Evolutionary conservation across 2,888 invertebrate genomes (phyloP).

Genomic region (Teleiodes luculella): DNA sequence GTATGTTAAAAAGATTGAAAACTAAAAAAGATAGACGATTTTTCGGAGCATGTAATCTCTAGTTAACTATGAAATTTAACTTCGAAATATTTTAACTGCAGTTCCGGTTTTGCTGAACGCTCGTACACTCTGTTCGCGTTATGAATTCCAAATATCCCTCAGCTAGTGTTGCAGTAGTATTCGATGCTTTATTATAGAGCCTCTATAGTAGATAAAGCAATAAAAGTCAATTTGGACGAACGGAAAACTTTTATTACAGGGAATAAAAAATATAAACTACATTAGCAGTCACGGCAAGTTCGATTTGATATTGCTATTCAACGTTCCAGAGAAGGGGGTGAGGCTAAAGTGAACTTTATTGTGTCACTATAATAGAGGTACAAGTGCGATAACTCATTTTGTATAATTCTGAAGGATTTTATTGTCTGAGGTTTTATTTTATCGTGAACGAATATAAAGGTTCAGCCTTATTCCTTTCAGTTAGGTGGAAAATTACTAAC

Average conservation of each 20-base stretch:
- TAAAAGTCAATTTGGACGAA: constrained; percentile 18
- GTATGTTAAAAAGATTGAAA: too few species aligned
- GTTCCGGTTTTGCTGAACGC: constrained; percentile 62
- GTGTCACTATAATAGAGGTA: not conserved
- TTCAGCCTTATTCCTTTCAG: too few species aligned
- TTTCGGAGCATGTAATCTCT: constrained; percentile 60
- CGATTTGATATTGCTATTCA: constrained; percentile 5
- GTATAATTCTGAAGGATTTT: too few species aligned
- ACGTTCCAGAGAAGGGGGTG: not conserved
- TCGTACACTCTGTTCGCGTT: constrained; percentile 60
- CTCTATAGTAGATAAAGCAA: constrained; percentile 10
- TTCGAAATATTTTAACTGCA: constrained; percentile 63
- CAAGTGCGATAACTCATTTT: too few species aligned
- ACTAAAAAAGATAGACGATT: constrained; percentile 14
- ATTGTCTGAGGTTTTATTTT: too few species aligned
- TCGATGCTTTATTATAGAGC: constrained; percentile 1
- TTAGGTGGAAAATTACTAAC: too few species aligned
- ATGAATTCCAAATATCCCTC: constrained; percentile 58
- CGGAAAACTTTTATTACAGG: constrained; percentile 9
- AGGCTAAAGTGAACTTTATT: not conserved
- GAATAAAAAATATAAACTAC: constrained; percentile 12
- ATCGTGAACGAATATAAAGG: too few species aligned
- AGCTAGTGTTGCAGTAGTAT: not conserved
- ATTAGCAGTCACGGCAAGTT: constrained; percentile 12
- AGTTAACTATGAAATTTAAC: constrained; percentile 54